Evolutionary conservation across 2,888 invertebrate species (phyloP), one percentile per base, ranked within the genome.

Genomic region (Diadromus collaris): DNA sequence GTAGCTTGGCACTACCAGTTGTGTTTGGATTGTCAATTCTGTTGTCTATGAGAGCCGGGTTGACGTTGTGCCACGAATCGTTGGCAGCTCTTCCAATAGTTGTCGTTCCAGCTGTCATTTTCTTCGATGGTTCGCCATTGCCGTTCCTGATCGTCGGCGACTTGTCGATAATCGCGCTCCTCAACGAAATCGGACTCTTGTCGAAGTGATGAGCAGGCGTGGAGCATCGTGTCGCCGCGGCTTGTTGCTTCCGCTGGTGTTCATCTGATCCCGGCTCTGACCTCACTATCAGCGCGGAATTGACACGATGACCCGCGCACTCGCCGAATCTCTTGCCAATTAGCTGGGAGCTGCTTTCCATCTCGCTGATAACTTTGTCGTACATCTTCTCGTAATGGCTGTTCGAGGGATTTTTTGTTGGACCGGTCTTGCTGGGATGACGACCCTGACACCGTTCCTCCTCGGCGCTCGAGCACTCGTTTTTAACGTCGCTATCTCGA

Each of bases 81-180:
- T 80, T 72, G 2, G 24, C 73, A 44, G 79, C 82, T 34, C 81
- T 76, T 27, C 74, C 61, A 75, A 24, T 10, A 24, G 70, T n/a
- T n/a, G n/a, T n/a, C n/a, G n/a, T 83, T 84, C 29, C 78, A 74
- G 29, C 77, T 71, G 61, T 88, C 85, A 46, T 75, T 48, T 82
- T 83, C 38, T 75, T 73, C 16, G 67, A 29, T 16, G 71, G 13
- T 34, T 81, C 80, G 38, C 61, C 27, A 13, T 21, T 48, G 29
- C 13, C 60, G 34, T n/a, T 19, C 16, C 21, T 24, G 32, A 67
- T 58, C 32, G 27, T 34, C 5, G 68, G 3, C 38, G 87, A 86
- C 77, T 85, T 89, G 80, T 89, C 89, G 82, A 90, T 88, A 61
- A 89, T 88, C 2, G 89, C 89, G 60, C 88, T 89, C 81, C 86